Conservation (phyloP, 1,140 invertebrate genomes). For the Hypsibius dujardini region DNA sequence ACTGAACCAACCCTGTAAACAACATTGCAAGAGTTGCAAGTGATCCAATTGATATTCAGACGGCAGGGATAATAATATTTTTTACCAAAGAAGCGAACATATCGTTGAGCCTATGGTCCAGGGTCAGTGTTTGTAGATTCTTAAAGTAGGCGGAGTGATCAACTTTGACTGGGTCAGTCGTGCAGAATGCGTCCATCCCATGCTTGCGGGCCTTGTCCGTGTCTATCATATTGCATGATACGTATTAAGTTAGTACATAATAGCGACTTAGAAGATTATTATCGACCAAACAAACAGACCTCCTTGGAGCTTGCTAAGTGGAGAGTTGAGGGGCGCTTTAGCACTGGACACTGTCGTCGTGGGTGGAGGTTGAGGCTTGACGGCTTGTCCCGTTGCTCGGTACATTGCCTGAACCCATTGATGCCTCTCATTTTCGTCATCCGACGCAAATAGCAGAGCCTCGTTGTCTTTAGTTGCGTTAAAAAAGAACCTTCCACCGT, state of each 20-base stretch:
- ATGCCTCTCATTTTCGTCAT: constrained; percentile 94
- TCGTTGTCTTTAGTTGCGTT: constrained; percentile 96
- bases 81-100: constrained; percentile 85
- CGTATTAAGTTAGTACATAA: no score
- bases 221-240: constrained; percentile 42
- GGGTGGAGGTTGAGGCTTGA: constrained; percentile 85
- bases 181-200: constrained; percentile 97
- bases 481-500: constrained; percentile 82
- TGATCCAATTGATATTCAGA: no score
- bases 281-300: constrained; percentile 30
- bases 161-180: constrained; percentile 89
- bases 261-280: constrained; percentile 33
- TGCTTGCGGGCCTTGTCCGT: constrained; percentile 89
- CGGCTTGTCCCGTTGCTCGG: constrained; percentile 90
- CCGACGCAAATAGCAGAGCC: constrained; percentile 83
- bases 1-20: constrained; percentile 83
- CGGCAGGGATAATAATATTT: no score
- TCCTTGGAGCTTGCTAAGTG: constrained; percentile 71
- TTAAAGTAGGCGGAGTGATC: constrained; percentile 82
- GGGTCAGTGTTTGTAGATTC: constrained; percentile 68
- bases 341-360: constrained; percentile 35
- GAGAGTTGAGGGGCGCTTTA: constrained; percentile 53
- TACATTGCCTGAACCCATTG: constrained; percentile 98
- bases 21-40: no score
- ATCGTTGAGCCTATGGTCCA: constrained; percentile 88